Conservation (phyloP, 2,888 invertebrate species). For the Syritta pipiens region DNA sequence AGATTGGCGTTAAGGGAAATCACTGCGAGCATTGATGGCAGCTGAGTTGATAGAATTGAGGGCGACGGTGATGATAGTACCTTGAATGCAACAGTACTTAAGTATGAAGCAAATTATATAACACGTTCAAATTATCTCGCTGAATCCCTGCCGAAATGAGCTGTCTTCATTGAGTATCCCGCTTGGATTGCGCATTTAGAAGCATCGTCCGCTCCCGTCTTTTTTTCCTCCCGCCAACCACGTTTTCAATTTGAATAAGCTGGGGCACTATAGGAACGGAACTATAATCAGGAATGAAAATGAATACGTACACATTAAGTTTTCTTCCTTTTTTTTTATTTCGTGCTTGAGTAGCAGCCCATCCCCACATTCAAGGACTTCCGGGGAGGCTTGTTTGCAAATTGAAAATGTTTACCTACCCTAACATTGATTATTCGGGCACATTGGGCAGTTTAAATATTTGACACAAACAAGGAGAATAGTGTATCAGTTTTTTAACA, state of each 20-base stretch:
- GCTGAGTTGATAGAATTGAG: conserved; percentile 16
- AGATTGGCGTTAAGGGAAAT: conserved; percentile 67
- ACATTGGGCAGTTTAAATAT: conserved; percentile 37
- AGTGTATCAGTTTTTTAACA: conserved; percentile 11
- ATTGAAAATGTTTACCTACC: conserved; percentile 35
- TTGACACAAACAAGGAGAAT: conserved; percentile 20
- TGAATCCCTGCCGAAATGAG: conserved; percentile 21
- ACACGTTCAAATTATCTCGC: conserved; percentile 45
- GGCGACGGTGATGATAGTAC: not conserved
- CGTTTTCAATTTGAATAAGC: conserved; percentile 23
- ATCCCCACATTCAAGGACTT: conserved; percentile 11
- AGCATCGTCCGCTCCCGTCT: not conserved
- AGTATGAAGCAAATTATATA: conserved; percentile 16
- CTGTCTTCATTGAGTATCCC: not conserved
- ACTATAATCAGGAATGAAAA: conserved; percentile 32
- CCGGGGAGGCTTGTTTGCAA: conserved; percentile 29
- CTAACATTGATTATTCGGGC: conserved; percentile 36
- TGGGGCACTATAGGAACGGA: not conserved
- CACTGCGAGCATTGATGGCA: conserved; percentile 37
- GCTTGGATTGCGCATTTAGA: conserved; percentile 1
- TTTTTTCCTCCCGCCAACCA: conserved; percentile 5
- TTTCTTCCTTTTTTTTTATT: too few relatives aligned
- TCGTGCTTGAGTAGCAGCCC: not conserved
- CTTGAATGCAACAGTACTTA: conserved; percentile 8
- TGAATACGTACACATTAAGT: too few relatives aligned